Evolutionary conservation across 2,888 invertebrate species (phyloP).

Genomic region (Antheraea yamamai): DNA sequence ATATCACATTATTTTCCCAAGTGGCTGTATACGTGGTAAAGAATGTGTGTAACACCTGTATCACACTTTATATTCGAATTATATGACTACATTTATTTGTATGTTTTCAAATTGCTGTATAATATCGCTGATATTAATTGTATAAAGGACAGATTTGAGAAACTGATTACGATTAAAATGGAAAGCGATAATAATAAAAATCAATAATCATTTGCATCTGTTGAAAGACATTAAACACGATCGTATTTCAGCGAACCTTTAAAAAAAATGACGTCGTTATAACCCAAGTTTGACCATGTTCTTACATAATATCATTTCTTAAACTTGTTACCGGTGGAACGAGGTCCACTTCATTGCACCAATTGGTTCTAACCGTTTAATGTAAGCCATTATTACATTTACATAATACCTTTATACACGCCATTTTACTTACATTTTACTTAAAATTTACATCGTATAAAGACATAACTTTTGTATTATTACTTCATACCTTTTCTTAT

Average conservation of each 20-base stretch:
- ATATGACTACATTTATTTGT: neutral
- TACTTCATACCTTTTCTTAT: neutral
- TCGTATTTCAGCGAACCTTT: constrained; percentile 4
- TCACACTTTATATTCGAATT: neutral
- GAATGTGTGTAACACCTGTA: too few relatives aligned
- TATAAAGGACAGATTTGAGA: neutral
- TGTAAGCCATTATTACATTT: neutral
- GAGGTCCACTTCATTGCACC: constrained; percentile 15
- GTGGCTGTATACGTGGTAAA: too few relatives aligned
- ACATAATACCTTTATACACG: neutral
- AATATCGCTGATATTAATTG: neutral
- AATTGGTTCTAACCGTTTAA: constrained; percentile 7
- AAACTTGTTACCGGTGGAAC: constrained; percentile 17
- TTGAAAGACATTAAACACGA: neutral
- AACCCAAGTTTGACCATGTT: constrained; percentile 11
- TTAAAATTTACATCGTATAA: neutral
- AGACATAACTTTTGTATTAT: neutral
- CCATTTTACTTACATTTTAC: neutral
- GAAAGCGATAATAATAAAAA: neutral
- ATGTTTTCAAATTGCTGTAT: neutral
- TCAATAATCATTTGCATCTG: neutral
- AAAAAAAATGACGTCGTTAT: neutral
- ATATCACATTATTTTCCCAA: too few relatives aligned
- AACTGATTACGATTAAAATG: neutral
- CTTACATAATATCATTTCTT: constrained; percentile 20